Evolutionary conservation across 2,888 invertebrate genomes (phyloP).

Genomic region (Dorcus hopei): DNA sequence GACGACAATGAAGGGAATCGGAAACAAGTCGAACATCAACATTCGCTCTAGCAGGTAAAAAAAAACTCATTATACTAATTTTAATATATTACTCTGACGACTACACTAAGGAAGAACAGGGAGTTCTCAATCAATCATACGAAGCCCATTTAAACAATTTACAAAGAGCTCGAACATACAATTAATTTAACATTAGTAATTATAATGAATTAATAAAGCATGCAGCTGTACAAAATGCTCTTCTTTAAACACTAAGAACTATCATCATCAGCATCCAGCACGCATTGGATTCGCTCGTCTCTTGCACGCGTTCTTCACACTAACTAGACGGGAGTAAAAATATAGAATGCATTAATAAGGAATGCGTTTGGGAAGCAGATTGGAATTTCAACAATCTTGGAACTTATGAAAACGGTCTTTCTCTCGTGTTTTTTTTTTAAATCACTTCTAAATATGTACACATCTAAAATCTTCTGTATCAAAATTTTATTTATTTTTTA

Average conservation of each 20-base stretch:
- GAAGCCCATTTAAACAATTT: conserved; percentile 33
- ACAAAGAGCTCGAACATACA: conserved; percentile 30
- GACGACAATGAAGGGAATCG: not conserved
- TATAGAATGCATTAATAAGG: conserved; percentile 47
- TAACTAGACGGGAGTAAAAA: conserved; percentile 37
- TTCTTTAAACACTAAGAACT: conserved; percentile 47
- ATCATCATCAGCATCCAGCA: conserved; percentile 19
- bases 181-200: conserved; percentile 33
- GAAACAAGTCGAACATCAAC: conserved; percentile 32
- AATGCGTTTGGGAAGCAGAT: conserved; percentile 37
- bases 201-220: conserved; percentile 45
- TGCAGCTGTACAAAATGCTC: conserved; percentile 50
- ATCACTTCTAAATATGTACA: not conserved
- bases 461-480: not conserved
- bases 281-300: conserved; percentile 24
- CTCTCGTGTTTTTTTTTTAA: not conserved
- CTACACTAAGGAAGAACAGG: conserved; percentile 36
- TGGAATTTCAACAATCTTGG: conserved; percentile 2
- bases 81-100: conserved; percentile 44
- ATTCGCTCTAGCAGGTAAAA: conserved; percentile 41
- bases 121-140: conserved; percentile 16
- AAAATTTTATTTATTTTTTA: not conserved
- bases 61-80: conserved; percentile 29
- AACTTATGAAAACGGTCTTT: not conserved
- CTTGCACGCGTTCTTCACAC: conserved; percentile 22